Evolutionary conservation across 2,113 vertebrate species (phyloP), one percentile per base, ranked within the genome.

Genomic region (Hemichromis elongatus): DNA sequence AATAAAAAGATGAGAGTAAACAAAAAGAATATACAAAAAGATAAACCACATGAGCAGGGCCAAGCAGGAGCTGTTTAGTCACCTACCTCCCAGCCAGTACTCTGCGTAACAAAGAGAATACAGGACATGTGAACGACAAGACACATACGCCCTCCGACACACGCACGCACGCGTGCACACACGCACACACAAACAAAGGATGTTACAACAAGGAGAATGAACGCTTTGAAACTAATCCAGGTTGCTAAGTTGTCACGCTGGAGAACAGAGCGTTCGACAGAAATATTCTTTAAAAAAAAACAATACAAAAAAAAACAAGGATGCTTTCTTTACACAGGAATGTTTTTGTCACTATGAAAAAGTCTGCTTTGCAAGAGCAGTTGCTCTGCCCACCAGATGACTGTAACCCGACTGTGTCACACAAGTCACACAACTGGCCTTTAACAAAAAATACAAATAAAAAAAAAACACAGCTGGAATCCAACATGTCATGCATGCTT

Each of bases 41-140:
- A 87, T 79, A 75, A 89, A 93, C 33, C 83, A 92, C 77, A 88
- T 88, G 82, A 95, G 93, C 90, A 97, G 97, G 98, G 97, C 93
- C 94, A 98, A 99, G 98, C 99, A 90, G 97, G 97, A 95, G 96
- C 97, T 96, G 79, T 97, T 96, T 95, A 92, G 94, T 96, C 97
- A 99, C 99, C 98, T 99, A 99, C 99, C 99, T 99, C 99, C 99
- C 99, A 99, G 99, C 99, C 99, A 97, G 99, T 99, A 96, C 99
- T 99, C 99, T 99, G 99, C 99, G 95, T 99, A 97, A 98, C 93
- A 97, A 97, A 99, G 97, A 96, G 93, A 96, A 96, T 94, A 97
- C 93, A 96, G 89, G 86, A 96, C 90, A 96, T 89, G 94, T 96
- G 91, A 96, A 95, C 94, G 90, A 95, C 96, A 94, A 96, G 96